Evolutionary conservation across 2,113 vertebrate species (phyloP).

Genomic region (Aspidoscelis tigris): DNA sequence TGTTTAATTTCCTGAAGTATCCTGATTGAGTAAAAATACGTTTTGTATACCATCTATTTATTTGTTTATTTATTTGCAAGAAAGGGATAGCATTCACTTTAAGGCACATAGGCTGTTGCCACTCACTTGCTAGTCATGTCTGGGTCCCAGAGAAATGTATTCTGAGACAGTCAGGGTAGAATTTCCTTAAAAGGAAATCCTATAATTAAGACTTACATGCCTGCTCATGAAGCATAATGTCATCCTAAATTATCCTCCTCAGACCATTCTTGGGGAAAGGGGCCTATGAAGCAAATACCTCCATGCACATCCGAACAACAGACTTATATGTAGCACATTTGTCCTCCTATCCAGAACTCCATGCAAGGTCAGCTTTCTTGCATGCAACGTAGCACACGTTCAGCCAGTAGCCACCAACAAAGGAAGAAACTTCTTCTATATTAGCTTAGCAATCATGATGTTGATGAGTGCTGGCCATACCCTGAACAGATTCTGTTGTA

Average conservation of each 20-base stretch:
- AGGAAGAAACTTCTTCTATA: no score
- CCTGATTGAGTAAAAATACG: conserved; percentile 63
- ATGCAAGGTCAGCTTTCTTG: neutral
- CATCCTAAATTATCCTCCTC: conserved; percentile 36
- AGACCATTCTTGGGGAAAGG: conserved; percentile 31
- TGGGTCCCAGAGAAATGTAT: conserved; percentile 38
- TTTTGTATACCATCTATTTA: no score
- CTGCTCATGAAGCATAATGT: conserved; percentile 41
- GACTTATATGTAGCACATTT: neutral
- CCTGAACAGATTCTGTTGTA: no score
- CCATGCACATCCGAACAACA: neutral
- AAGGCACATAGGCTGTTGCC: conserved; percentile 38
- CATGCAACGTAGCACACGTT: neutral
- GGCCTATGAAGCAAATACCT: neutral
- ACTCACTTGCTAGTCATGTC: conserved; percentile 28
- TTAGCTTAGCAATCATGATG: no score
- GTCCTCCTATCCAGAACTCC: neutral
- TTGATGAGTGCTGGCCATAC: no score
- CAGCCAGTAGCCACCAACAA: no score
- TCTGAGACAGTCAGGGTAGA: neutral
- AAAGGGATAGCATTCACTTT: conserved; percentile 47
- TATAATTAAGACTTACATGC: conserved; percentile 42
- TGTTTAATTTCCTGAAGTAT: conserved; percentile 85
- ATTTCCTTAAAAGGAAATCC: conserved; percentile 17
- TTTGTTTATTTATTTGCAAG: no score